Evolutionary conservation across 1,140 invertebrate genomes (phyloP).

Genomic region (Euura lappo): DNA sequence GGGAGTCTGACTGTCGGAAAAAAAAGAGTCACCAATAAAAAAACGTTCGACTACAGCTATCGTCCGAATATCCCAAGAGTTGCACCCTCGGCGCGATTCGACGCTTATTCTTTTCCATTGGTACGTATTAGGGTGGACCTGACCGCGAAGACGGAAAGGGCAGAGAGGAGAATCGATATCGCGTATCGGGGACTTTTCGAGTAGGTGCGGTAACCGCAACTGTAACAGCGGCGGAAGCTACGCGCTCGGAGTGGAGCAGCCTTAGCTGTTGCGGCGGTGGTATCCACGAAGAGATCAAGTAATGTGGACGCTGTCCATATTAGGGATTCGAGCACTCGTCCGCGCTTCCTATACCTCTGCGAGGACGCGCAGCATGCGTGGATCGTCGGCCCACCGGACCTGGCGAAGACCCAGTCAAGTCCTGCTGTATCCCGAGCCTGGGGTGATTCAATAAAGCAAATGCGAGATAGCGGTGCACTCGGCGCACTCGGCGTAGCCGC

Average conservation of each 20-base stretch:
- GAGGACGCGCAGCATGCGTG: conserved; percentile 2
- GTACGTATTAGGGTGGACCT: background rate
- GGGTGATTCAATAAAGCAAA: conserved; percentile 1
- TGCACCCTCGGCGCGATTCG: too few relatives aligned
- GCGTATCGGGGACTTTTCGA: background rate
- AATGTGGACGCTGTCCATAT: conserved; percentile 50
- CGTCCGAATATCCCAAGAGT: too few relatives aligned
- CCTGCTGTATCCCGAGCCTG: background rate
- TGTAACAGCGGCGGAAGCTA: background rate
- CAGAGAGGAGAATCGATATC: background rate
- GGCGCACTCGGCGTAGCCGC: background rate
- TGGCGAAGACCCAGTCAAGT: background rate
- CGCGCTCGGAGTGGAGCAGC: background rate
- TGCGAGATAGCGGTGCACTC: background rate
- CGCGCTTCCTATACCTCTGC: conserved; percentile 28
- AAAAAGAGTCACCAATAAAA: too few relatives aligned
- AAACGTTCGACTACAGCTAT: too few relatives aligned
- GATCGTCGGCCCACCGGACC: background rate
- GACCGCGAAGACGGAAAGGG: background rate
- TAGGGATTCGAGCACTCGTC: conserved; percentile 34
- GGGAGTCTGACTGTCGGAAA: background rate
- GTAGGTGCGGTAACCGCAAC: background rate
- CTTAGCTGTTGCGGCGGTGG: conserved; percentile 11
- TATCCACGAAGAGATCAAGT: conserved; percentile 39
- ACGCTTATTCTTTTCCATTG: background rate